These are phyloP conservation scores for Enteromius afrohamiltoni DNA, from an alignment of 2,797 vertebrate species.

Conservation along the genomic window DNA sequence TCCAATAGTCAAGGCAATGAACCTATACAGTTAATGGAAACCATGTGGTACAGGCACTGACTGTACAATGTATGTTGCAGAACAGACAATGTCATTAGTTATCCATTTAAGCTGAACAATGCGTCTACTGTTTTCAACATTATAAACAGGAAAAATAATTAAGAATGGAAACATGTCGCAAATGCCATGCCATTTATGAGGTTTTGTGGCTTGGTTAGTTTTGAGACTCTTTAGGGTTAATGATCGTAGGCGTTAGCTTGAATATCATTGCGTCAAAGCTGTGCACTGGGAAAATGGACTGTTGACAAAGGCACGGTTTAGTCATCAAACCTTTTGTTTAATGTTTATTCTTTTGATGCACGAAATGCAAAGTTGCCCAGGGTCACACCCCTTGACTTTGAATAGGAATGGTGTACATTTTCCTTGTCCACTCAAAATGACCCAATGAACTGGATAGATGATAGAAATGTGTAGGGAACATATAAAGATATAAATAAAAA, in stretches of 20 bases:
- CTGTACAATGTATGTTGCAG: not conserved
- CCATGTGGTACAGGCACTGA: not conserved
- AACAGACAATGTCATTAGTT: not conserved
- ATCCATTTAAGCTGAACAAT: not conserved
- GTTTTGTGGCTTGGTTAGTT: not conserved
- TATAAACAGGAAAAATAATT: not conserved
- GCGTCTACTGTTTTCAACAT: slow-evolving; percentile 20
- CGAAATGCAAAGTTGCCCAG: slow-evolving; percentile 8
- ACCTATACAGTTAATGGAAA: slow-evolving; percentile 30
- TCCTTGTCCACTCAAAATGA: not conserved
- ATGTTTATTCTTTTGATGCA: slow-evolving; percentile 29
- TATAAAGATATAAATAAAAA: not conserved
- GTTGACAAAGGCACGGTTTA: slow-evolving; percentile 19
- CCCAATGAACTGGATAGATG: not conserved
- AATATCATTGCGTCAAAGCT: slow-evolving; percentile 10
- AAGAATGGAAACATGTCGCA: not conserved
- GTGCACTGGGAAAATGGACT: not conserved
- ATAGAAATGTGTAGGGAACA: not conserved
- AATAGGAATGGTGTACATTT: not conserved
- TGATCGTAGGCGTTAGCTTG: not conserved
- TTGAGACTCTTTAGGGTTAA: not conserved
- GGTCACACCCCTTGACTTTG: not conserved
- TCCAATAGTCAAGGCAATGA: slow-evolving; percentile 8
- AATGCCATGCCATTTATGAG: not conserved
- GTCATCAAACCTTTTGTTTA: slow-evolving; percentile 36